Evolutionary conservation across 1,140 invertebrate species (phyloP).

Genomic region (Drosophila tani): DNA sequence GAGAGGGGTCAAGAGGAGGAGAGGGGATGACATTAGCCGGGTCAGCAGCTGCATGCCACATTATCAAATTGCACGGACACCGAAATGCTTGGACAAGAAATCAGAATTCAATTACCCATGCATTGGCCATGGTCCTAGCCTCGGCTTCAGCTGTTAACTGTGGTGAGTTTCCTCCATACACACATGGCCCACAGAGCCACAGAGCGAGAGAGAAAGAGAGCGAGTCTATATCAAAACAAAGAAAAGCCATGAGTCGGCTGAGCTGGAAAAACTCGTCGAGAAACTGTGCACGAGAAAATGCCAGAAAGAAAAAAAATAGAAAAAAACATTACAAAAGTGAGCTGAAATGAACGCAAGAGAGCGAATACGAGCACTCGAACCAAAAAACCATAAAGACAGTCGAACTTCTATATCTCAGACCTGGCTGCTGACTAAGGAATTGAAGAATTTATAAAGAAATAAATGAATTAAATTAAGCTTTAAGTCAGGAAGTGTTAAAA

Average conservation of each 20-base stretch:
- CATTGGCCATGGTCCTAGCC: constrained; percentile 31
- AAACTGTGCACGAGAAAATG: constrained; percentile 22
- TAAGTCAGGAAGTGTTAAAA: neutral
- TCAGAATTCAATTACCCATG: constrained; percentile 75
- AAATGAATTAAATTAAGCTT: neutral
- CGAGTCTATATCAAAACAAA: constrained; percentile 74
- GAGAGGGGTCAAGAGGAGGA: neutral
- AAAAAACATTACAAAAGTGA: constrained; percentile 6
- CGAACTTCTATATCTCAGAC: neutral
- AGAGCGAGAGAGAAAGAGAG: constrained; percentile 36
- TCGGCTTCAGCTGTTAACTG: constrained; percentile 48
- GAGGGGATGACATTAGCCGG: constrained; percentile 48
- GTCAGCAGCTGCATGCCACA: constrained; percentile 62
- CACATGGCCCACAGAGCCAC: constrained; percentile 5
- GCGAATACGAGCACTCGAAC: constrained; percentile 4
- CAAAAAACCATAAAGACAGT: constrained; percentile 6
- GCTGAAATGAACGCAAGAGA: constrained; percentile 14
- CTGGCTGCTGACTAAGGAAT: neutral
- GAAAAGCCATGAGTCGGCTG: constrained; percentile 55
- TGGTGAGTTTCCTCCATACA: constrained; percentile 64
- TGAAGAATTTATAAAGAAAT: accelerated
- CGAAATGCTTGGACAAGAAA: constrained; percentile 54
- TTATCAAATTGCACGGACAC: constrained; percentile 61
- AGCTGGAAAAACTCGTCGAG: constrained; percentile 59
- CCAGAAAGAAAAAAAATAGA: constrained; percentile 1